phyloP scores from a whole-genome alignment of 2,888 invertebrate genomes.

The Teleogryllus oceanicus region DNA sequence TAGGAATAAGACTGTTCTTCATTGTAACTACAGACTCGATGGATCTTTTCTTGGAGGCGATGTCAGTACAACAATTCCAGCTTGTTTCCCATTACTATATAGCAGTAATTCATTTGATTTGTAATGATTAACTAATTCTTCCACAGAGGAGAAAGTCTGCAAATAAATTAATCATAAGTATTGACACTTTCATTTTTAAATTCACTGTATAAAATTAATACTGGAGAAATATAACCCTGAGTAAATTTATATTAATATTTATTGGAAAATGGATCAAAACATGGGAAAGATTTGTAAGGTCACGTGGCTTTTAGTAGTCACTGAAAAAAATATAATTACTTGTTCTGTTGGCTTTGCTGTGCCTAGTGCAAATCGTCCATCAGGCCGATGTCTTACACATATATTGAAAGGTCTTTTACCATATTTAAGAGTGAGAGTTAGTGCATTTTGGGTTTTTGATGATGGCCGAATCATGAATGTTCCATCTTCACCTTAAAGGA shows the following conservation, averaged over 20 bases:
- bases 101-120: conserved; percentile 45
- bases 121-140: conserved; percentile 46
- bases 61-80: conserved; percentile 31
- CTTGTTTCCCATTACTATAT: conserved; percentile 43
- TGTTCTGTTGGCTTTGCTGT: conserved; percentile 46
- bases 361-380: conserved; percentile 48
- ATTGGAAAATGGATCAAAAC: too few species aligned
- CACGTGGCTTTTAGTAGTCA: too few species aligned
- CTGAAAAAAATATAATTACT: conserved; percentile 35
- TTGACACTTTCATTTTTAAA: too few species aligned
- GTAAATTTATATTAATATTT: not conserved
- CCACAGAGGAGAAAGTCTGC: conserved; percentile 44
- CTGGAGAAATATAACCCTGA: not conserved
- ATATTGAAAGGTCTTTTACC: conserved; percentile 48
- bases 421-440: conserved; percentile 48
- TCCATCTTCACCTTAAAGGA: conserved; percentile 43
- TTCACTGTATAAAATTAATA: not conserved
- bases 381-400: conserved; percentile 46
- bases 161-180: conserved; percentile 26
- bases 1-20: not conserved
- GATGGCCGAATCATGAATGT: conserved; percentile 48
- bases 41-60: conserved; percentile 27
- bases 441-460: conserved; percentile 45
- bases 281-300: too few species aligned
- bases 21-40: not conserved